Evolutionary conservation across 1,140 invertebrate genomes (phyloP), one percentile per base, ranked within the genome.

Genomic region (Drosophila serrata): DNA sequence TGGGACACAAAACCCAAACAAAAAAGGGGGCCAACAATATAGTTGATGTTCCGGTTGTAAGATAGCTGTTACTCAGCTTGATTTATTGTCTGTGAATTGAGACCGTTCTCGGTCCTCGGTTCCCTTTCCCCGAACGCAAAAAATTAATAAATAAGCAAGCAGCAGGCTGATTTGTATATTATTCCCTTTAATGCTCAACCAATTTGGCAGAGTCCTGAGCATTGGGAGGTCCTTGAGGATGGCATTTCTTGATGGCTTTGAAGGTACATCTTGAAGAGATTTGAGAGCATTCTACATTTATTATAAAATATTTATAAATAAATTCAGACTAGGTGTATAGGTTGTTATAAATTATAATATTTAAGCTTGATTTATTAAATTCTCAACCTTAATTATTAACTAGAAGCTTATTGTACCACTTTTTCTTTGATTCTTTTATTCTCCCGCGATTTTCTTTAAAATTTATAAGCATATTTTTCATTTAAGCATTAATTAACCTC

Each of bases 61-160:
- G 61, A 64, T 64, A 64, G 56, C 61, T 64, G 56, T 22, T 64
- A 64, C 61, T 64, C 63, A 65, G 63, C 31, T 69, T 69, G 65
- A 69, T 69, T 67, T 69, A 69, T 69, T 67, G 65, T 45, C 19
- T 43, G 46, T 51, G 62, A 31, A 33, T 65, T 55, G 51, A 9
- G 13, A 11, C 24, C n/a, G 3, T 8, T 4, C 46, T 13, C 15
- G 1, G n/a, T 8, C 8, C 46, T 13, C 15, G 1, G n/a, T 4
- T 7, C 13, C 11, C 3, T 0, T 15, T 15, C 2, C 33, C 31
- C 19, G 9, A 3, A 11, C 48, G 31, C 24, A 24, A 24, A 24
- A 24, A 65, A 65, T 65, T 65, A 65, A 65, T 46, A 63, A 65
- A 65, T 37, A 33, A 64, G 57, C 56, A 31, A n/a, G 61, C 56